These are phyloP conservation scores for Brachionus asplanchnoidis DNA, from an alignment of 1,140 invertebrate species.

Conservation along the genomic window DNA sequence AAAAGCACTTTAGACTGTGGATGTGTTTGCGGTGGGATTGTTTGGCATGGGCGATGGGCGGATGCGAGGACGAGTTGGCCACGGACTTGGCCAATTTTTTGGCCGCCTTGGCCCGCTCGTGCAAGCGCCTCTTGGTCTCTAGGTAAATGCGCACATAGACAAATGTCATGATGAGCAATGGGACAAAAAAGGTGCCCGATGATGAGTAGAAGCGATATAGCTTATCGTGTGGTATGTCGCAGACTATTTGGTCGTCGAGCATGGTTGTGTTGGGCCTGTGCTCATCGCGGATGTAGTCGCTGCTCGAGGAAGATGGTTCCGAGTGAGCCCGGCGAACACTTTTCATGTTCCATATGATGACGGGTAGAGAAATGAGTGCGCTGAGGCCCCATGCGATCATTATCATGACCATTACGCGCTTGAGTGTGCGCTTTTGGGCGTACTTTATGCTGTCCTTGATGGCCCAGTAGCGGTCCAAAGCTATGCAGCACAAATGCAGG, in stretches of 20 bases:
- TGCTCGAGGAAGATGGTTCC: not conserved
- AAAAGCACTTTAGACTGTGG: not conserved
- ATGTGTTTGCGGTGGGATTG: not conserved
- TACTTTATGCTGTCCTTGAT: constrained; percentile 97
- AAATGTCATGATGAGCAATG: constrained; percentile 90
- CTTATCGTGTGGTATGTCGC: constrained; percentile 37
- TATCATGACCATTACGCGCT: constrained; percentile 81
- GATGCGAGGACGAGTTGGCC: not conserved
- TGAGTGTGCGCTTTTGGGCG: constrained; percentile 86
- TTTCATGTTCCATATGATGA: constrained; percentile 28
- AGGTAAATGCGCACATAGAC: constrained; percentile 93
- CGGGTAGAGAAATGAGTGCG: constrained; percentile 43
- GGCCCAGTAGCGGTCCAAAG: constrained; percentile 69
- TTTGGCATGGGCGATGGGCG: not conserved
- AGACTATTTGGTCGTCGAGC: not conserved
- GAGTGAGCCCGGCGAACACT: not conserved
- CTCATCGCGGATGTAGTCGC: not conserved
- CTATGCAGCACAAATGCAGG: constrained; percentile 89
- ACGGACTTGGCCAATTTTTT: constrained; percentile 37
- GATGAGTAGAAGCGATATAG: constrained; percentile 89
- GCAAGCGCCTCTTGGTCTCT: constrained; percentile 52
- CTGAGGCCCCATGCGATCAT: constrained; percentile 74
- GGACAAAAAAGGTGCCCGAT: constrained; percentile 88
- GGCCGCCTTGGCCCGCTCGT: not conserved
- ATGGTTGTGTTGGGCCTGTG: not conserved